Evolutionary conservation across 2,113 vertebrate genomes (phyloP), one percentile per base, ranked within the genome.

Genomic region (Mormyrus lacerda): DNA sequence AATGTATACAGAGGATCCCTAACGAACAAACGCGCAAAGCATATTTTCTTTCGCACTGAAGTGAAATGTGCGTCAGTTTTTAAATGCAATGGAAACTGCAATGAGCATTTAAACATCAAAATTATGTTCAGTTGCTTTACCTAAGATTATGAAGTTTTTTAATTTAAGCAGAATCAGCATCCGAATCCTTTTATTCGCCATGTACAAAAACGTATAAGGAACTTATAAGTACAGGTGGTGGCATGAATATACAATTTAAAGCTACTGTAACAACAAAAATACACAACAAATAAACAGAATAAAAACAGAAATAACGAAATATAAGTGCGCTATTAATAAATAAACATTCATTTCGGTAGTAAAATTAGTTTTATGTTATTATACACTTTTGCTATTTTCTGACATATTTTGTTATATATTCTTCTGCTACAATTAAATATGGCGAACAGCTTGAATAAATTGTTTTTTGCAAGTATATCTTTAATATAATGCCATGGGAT

Each of bases 1-100:
- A 82, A 17, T 39, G 31, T 82, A n/a, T 21, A 47, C 82, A 84
- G 82, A 84, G 44, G 82, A 84, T 84, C 82, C 82, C 82, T 84
- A 45, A 84, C 4, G 35, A 39, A 21, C 39, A 84, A n/a, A 47
- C 42, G 73, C 73, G 15, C 44, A 45, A 47, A 45, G 19, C 44
- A 47, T 19, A 83, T 84, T 39, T 44, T 84, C 9, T 11, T 21
- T 84, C 24, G 42, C 39, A 47, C 9, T 84, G 0, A 47, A 24
- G 39, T 47, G 42, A 24, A n/a, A 84, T 24, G 9, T 24, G 39
- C 8, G 39, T 45, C 31, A 44, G 9, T 24, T 47, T 84, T 84
- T 47, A 3, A 82, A 11, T 8, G 39, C 21, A 83, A 24, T 83
- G 79, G 17, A 44, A 83, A 44, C 19, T 45, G 76, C 76, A 83